Percentiles rank a stretch among this genome's conserved stretches.
Conservation (phyloP, 2,888 invertebrate genomes). For the Cosmopolites sordidus region DNA sequence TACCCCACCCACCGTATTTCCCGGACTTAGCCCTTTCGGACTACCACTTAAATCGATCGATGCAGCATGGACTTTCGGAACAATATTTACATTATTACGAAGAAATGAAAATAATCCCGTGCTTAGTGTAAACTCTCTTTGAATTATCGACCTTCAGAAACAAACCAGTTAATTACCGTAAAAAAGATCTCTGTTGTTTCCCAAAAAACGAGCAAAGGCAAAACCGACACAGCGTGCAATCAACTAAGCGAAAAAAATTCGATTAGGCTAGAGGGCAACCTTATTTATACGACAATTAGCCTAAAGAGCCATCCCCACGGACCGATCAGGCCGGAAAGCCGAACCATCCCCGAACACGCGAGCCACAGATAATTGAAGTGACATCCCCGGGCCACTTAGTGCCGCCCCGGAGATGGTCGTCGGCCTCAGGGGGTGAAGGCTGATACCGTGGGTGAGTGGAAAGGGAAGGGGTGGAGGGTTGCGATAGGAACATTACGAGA, state of each 20-base stretch:
- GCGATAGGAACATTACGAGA: constrained; percentile 13
- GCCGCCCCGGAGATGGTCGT: constrained; percentile 3
- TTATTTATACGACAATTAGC: constrained; percentile 38
- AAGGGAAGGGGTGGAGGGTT: constrained; percentile 3
- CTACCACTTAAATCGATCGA: too few species aligned
- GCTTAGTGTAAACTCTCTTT: too few species aligned
- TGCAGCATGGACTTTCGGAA: too few species aligned
- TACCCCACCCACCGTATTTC: too few species aligned
- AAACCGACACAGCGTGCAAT: constrained; percentile 11
- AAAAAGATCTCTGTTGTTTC: too few species aligned
- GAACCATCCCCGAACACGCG: constrained; percentile 31
- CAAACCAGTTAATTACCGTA: too few species aligned
- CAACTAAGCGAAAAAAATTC: constrained; percentile 28
- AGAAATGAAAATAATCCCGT: too few species aligned
- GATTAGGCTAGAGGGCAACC: constrained; percentile 23
- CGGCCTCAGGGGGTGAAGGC: constrained; percentile 12
- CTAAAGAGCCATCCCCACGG: constrained; percentile 38
- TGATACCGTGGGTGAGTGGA: not conserved
- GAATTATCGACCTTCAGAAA: too few species aligned
- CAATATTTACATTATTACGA: too few species aligned
- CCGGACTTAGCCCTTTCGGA: too few species aligned
- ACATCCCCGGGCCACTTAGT: constrained; percentile 31
- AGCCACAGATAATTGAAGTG: constrained; percentile 34
- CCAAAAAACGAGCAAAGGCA: not conserved
- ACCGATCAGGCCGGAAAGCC: constrained; percentile 34